Conservation (phyloP, 2,113 vertebrate species). For the Crotalus horridus region DNA sequence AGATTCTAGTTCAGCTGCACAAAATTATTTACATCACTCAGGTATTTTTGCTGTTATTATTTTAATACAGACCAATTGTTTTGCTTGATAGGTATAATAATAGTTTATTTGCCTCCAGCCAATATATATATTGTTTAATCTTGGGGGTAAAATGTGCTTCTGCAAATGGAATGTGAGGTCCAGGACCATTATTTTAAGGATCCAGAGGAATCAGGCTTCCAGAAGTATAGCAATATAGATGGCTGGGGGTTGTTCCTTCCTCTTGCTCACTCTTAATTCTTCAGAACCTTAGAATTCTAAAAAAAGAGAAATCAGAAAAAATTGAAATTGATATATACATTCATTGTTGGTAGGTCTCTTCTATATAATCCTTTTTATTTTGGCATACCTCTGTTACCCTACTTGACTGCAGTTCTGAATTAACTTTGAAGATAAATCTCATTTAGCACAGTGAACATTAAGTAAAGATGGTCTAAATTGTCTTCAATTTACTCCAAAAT, state of each 20-base stretch:
- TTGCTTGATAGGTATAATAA: constrained; percentile 40
- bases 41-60: constrained; percentile 60
- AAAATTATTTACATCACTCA: constrained; percentile 89
- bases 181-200: not conserved
- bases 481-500: not conserved
- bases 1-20: constrained; percentile 85
- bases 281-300: not conserved
- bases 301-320: not conserved
- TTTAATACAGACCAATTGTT: constrained; percentile 12
- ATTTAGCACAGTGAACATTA: not conserved
- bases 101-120: not conserved
- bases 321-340: not conserved
- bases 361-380: not conserved
- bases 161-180: not conserved
- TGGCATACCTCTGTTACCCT: not conserved
- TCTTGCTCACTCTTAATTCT: not conserved
- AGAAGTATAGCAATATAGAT: not conserved
- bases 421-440: not conserved
- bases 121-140: not conserved
- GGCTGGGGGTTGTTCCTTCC: not conserved
- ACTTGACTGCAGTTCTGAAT: not conserved
- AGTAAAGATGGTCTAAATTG: not conserved
- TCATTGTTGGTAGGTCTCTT: not conserved
- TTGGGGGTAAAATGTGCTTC: not conserved
- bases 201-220: not conserved